Conservation (phyloP, 2,113 vertebrate genomes). For the Neolamprologus ventralis region DNA sequence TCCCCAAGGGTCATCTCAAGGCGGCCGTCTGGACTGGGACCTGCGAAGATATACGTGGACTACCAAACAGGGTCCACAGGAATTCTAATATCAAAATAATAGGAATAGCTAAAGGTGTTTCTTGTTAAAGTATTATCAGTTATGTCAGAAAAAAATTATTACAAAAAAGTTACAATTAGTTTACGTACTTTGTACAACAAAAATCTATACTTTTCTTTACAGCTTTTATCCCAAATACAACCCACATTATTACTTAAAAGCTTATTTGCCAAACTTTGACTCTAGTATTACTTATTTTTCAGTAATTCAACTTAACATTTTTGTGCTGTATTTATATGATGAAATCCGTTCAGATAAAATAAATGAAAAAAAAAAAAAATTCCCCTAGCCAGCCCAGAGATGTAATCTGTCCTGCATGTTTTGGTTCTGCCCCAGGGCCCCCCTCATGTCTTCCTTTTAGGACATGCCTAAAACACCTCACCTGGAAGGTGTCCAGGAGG, state of each 20-base stretch:
- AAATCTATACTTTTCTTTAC: not conserved
- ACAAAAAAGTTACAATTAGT: not conserved
- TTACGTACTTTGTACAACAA: not conserved
- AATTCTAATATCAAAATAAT: not conserved
- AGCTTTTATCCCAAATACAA: not conserved
- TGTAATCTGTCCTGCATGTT: not conserved
- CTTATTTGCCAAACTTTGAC: not conserved
- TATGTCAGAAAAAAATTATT: not conserved
- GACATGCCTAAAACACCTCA: not conserved
- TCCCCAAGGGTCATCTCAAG: not conserved
- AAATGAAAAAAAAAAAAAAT: not conserved
- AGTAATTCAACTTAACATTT: not conserved
- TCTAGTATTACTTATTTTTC: not conserved
- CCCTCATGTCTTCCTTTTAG: not conserved
- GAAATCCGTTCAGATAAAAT: not conserved
- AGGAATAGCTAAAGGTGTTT: not conserved
- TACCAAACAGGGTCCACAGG: not conserved
- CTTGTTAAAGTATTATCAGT: not conserved
- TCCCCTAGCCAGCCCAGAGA: not conserved
- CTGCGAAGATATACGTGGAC: not conserved
- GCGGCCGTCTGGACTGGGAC: not conserved
- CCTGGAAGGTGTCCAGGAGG: not conserved
- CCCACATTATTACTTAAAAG: not conserved
- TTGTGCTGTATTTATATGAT: not conserved
- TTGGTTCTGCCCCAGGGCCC: not conserved